These are phyloP conservation scores for Catharus ustulatus DNA, from an alignment of 2,797 vertebrate genomes.

Conservation along the genomic window DNA sequence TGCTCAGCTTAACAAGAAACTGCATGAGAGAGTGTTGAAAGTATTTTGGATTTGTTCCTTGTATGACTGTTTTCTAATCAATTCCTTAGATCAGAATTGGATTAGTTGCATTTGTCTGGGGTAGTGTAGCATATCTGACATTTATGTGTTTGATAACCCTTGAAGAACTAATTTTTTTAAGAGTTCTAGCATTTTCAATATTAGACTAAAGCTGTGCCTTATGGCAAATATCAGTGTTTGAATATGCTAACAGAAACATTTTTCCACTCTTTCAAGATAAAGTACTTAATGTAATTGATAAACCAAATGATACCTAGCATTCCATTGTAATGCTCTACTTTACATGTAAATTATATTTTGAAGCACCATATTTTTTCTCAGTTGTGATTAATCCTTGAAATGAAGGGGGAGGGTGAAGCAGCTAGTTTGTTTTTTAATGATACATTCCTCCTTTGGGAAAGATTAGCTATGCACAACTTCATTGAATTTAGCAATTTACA, in stretches of 20 bases:
- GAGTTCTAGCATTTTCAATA: background rate
- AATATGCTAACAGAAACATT: slow-evolving; percentile 29
- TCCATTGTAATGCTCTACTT: slow-evolving; percentile 46
- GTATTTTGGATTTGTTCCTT: background rate
- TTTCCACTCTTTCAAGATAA: slow-evolving; percentile 20
- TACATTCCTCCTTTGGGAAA: slow-evolving; percentile 27
- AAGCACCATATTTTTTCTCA: slow-evolving; percentile 45
- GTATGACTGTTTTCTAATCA: background rate
- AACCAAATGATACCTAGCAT: slow-evolving; percentile 44
- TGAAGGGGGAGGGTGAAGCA: background rate
- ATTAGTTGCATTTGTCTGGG: background rate
- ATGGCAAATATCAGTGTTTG: slow-evolving; percentile 15
- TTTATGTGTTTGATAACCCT: background rate
- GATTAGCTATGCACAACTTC: background rate
- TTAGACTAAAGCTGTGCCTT: background rate
- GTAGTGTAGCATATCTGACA: background rate
- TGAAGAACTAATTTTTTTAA: background rate
- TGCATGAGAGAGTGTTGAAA: background rate
- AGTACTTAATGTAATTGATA: slow-evolving; percentile 37
- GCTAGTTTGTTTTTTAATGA: slow-evolving; percentile 51
- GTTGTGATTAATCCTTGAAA: slow-evolving; percentile 59
- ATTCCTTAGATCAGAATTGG: background rate
- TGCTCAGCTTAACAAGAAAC: background rate
- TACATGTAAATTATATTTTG: slow-evolving; percentile 62
- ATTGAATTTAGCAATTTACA: slow-evolving; percentile 41